Evolutionary conservation across 1,140 invertebrate genomes (phyloP).

Genomic region (Aphelenchoides fujianensis): DNA sequence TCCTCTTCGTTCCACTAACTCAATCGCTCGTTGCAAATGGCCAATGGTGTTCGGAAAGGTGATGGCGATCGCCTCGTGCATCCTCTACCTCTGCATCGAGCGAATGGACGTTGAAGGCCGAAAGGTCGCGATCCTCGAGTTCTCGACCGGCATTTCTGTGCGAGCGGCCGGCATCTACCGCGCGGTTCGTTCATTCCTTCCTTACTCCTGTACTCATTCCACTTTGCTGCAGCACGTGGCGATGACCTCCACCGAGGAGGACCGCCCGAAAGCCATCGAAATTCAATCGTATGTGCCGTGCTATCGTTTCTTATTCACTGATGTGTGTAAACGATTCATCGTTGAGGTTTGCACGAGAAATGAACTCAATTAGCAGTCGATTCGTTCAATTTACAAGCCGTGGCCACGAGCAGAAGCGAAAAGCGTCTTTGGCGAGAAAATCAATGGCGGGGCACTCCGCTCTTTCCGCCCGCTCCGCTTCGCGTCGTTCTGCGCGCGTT

Average conservation of each 20-base stretch:
- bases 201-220: background rate
- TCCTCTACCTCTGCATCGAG: conserved; percentile 50
- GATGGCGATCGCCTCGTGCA: conserved; percentile 43
- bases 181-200: too few relatives aligned
- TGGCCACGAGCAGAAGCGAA: too few relatives aligned
- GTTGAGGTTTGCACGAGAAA: too few relatives aligned
- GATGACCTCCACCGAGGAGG: conserved; percentile 46
- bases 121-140: conserved; percentile 44
- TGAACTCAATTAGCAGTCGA: too few relatives aligned
- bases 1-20: conserved; percentile 34
- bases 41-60: conserved; percentile 45
- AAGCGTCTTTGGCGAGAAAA: too few relatives aligned
- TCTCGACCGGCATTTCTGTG: conserved; percentile 49
- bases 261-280: conserved; percentile 49
- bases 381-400: too few relatives aligned
- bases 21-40: too few relatives aligned
- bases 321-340: too few relatives aligned
- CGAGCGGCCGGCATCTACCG: conserved; percentile 28
- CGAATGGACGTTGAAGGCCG: conserved; percentile 3
- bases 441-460: too few relatives aligned
- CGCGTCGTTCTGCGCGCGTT: too few relatives aligned
- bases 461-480: too few relatives aligned
- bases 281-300: conserved; percentile 47
- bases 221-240: conserved; percentile 41
- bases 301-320: too few relatives aligned